Evolutionary conservation across 1,140 invertebrate genomes (phyloP).

Genomic region (Pogonomyrmex californicus): DNA sequence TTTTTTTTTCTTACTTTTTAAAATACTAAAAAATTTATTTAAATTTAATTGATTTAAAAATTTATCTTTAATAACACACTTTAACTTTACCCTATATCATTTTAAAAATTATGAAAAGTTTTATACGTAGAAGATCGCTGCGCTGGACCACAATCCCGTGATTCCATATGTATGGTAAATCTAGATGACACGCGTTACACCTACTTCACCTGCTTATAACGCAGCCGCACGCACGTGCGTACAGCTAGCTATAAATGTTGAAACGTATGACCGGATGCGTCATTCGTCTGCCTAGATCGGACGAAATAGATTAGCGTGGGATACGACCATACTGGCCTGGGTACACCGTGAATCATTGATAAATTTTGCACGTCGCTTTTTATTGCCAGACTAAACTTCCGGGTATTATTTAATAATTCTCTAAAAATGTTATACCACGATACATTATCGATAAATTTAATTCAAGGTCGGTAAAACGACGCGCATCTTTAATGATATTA

Average conservation of each 20-base stretch:
- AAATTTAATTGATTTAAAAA: no score
- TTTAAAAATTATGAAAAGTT: conserved; percentile 2
- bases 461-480: neutral
- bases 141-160: neutral
- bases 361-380: conserved; percentile 20
- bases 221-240: conserved; percentile 46
- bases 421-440: neutral
- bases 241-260: conserved; percentile 28
- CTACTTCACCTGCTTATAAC: conserved; percentile 46
- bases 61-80: neutral
- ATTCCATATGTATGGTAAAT: conserved; percentile 22
- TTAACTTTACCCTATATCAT: neutral
- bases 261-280: conserved; percentile 61
- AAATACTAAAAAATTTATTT: neutral
- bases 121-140: neutral
- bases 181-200: neutral
- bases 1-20: neutral
- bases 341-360: conserved; percentile 49
- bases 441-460: neutral
- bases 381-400: neutral
- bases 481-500: neutral
- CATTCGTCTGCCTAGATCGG: conserved; percentile 59
- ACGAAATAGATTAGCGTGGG: conserved; percentile 62
- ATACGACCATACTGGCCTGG: conserved; percentile 13
- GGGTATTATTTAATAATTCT: neutral